These are phyloP conservation scores for Andrena praecox DNA, from an alignment of 2,888 invertebrate species.

Conservation along the genomic window DNA sequence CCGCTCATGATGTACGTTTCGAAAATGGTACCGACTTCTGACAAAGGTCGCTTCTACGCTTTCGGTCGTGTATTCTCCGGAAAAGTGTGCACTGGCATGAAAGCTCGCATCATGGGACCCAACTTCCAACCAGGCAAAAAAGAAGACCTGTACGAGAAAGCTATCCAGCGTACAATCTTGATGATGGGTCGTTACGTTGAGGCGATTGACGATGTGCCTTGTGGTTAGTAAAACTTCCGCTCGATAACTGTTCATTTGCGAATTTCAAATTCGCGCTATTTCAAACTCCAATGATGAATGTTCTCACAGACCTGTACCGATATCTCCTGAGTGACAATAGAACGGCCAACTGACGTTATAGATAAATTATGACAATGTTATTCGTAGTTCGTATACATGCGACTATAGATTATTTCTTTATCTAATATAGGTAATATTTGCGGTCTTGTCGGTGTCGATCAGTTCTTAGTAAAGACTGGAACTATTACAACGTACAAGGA, in stretches of 20 bases:
- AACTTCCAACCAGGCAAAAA: constrained; percentile 99
- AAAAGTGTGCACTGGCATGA: constrained; percentile 93
- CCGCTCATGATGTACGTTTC: constrained; percentile 99
- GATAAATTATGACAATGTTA: not conserved
- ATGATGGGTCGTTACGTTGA: constrained; percentile 99
- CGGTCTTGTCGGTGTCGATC: constrained; percentile 99
- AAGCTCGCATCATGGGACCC: constrained; percentile 99
- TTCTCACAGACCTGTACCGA: constrained; percentile 81
- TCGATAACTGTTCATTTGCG: not conserved
- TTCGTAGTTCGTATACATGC: not conserved
- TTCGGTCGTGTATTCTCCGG: constrained; percentile 99
- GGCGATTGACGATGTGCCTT: constrained; percentile 99
- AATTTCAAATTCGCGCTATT: not conserved
- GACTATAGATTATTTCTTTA: constrained; percentile 12
- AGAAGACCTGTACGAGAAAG: constrained; percentile 99
- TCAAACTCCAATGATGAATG: constrained; percentile 75
- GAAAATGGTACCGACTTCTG: constrained; percentile 99
- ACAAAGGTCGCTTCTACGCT: constrained; percentile 99
- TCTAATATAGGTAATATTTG: constrained; percentile 94
- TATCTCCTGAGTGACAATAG: constrained; percentile 60
- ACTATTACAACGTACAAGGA: constrained; percentile 99
- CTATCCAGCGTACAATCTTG: constrained; percentile 99
- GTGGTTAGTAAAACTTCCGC: constrained; percentile 86
- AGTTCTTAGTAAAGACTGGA: constrained; percentile 99
- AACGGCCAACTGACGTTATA: constrained; percentile 68